These are phyloP conservation scores for Dromaius novaehollandiae DNA, from an alignment of 2,113 vertebrate genomes.

Conservation along the genomic window DNA sequence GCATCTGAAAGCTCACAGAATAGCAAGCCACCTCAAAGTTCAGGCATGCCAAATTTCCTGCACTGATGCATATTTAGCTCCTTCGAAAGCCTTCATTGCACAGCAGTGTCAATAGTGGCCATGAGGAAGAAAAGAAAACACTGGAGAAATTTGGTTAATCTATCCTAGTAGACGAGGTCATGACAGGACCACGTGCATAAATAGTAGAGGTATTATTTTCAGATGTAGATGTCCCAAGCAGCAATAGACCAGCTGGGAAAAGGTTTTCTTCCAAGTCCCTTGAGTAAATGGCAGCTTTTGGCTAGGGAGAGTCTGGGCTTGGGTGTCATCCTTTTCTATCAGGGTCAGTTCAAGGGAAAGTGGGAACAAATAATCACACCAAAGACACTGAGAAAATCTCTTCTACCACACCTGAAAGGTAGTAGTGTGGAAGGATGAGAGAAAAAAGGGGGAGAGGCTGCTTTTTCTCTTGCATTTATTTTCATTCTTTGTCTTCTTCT, in stretches of 20 bases:
- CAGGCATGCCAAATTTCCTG: neutral
- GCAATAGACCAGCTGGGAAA: conserved; percentile 42
- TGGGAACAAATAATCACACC: neutral
- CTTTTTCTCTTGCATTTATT: neutral
- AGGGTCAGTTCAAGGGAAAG: neutral
- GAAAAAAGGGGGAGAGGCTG: neutral
- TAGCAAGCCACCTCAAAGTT: neutral
- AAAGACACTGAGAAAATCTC: neutral
- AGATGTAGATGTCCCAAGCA: conserved; percentile 61
- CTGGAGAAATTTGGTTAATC: conserved; percentile 67
- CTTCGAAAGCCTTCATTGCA: conserved; percentile 1
- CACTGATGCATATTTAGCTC: neutral
- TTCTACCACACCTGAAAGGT: neutral
- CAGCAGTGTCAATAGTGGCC: conserved; percentile 50
- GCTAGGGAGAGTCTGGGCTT: neutral
- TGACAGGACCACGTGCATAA: conserved; percentile 71
- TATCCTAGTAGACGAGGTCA: conserved; percentile 65
- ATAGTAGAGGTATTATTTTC: conserved; percentile 67
- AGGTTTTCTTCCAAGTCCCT: neutral
- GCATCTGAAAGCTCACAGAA: neutral
- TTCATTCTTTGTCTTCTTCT: neutral
- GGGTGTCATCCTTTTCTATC: neutral
- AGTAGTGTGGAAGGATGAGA: neutral
- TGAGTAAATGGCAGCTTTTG: neutral
- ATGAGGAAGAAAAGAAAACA: conserved; percentile 70